Evolutionary conservation across 2,888 invertebrate species (phyloP).

Genomic region (Agrochola lychnidis): DNA sequence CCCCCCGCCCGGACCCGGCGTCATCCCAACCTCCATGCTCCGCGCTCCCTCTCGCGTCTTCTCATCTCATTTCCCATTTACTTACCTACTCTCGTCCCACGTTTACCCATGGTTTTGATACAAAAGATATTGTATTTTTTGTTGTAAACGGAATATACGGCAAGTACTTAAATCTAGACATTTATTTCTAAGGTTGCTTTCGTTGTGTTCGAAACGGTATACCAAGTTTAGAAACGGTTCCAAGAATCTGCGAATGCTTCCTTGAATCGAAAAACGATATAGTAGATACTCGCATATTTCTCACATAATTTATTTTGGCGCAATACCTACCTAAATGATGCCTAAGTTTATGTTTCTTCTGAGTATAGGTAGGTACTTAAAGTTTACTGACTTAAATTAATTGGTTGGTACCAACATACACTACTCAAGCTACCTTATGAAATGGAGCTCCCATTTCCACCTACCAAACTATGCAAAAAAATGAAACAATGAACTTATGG

Average conservation of each 20-base stretch:
- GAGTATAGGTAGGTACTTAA: neutral
- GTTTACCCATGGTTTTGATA: conserved; percentile 53
- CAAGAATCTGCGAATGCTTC: conserved; percentile 3
- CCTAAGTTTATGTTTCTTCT: neutral
- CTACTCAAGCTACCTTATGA: neutral
- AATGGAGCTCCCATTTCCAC: neutral
- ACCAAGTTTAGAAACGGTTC: neutral
- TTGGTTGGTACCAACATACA: neutral
- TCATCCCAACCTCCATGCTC: conserved; percentile 75
- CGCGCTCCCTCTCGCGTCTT: conserved; percentile 72
- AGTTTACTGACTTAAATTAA: neutral
- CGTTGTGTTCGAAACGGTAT: neutral
- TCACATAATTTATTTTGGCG: neutral
- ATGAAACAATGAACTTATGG: neutral
- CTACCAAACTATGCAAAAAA: conserved; percentile 23
- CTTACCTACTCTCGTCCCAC: conserved; percentile 53
- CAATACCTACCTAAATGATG: neutral
- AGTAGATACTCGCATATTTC: neutral
- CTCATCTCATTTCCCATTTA: conserved; percentile 68
- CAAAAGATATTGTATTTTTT: conserved; percentile 42
- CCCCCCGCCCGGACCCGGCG: conserved; percentile 79
- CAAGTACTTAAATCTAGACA: neutral
- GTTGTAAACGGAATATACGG: conserved; percentile 25
- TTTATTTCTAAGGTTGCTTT: neutral
- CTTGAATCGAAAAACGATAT: neutral